Evolutionary conservation across 2,888 invertebrate species (phyloP).

Genomic region (Hecatera dysodea): DNA sequence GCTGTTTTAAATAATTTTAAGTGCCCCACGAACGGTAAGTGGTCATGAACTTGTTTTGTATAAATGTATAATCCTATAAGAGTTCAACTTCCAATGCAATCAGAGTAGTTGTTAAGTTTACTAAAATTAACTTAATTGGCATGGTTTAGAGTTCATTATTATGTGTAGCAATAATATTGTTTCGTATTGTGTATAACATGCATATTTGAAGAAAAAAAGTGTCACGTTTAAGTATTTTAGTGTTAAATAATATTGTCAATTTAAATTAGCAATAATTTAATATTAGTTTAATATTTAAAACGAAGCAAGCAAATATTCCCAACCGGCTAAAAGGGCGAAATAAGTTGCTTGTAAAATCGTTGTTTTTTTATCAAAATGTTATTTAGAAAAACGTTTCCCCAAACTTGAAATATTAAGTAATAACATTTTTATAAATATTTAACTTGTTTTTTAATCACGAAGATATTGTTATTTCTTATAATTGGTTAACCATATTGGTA

Average conservation of each 20-base stretch:
- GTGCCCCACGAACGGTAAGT: not conserved
- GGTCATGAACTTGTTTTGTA: not conserved
- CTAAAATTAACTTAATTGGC: not conserved
- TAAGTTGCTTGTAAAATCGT: constrained; percentile 14
- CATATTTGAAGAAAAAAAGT: not conserved
- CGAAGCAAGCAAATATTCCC: constrained; percentile 16
- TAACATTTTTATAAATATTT: constrained; percentile 36
- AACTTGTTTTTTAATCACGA: constrained; percentile 45
- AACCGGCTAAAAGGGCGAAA: constrained; percentile 29
- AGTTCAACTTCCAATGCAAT: not conserved
- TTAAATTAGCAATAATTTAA: not conserved
- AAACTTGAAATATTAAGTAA: constrained; percentile 1
- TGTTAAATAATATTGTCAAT: not conserved
- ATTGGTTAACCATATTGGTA: constrained; percentile 50
- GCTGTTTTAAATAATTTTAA: constrained; percentile 4
- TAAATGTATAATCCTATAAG: not conserved
- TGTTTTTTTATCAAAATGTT: constrained; percentile 57
- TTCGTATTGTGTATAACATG: not conserved
- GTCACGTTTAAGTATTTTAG: no score
- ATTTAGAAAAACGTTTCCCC: constrained; percentile 12
- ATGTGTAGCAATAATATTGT: constrained; percentile 16
- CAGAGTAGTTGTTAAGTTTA: not conserved
- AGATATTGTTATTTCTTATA: constrained; percentile 47
- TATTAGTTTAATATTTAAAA: not conserved
- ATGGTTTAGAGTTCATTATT: not conserved